These are phyloP conservation scores for Poecilia velifera DNA, from an alignment of 2,797 vertebrate genomes.

Conservation along the genomic window DNA sequence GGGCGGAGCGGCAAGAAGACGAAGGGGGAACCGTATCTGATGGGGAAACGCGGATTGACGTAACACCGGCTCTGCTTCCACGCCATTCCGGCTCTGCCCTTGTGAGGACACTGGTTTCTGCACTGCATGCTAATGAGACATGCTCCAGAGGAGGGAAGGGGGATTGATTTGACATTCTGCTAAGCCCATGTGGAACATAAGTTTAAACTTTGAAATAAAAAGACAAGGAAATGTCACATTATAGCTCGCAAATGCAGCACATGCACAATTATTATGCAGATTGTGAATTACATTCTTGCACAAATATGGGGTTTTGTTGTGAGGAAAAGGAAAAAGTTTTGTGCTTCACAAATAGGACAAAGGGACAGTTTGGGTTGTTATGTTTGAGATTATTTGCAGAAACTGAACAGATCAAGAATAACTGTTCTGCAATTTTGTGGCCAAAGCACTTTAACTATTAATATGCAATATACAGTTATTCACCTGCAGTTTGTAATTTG, in stretches of 20 bases:
- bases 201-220: conserved; percentile 41
- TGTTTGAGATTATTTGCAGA: background rate
- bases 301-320: background rate
- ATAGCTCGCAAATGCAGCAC: conserved; percentile 16
- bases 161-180: conserved; percentile 36
- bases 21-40: too few species aligned
- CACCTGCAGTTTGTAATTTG: background rate
- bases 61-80: conserved; percentile 49
- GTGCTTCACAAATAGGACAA: background rate
- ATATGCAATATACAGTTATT: too few species aligned
- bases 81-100: conserved; percentile 58
- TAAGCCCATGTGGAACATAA: conserved; percentile 31
- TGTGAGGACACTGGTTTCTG: conserved; percentile 65
- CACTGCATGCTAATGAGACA: conserved; percentile 66
- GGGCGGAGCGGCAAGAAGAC: too few species aligned
- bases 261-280: background rate
- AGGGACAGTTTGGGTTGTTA: background rate
- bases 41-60: too few species aligned
- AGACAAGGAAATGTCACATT: conserved; percentile 29
- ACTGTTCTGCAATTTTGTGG: background rate
- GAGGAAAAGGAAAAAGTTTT: background rate
- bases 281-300: conserved; percentile 7
- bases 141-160: conserved; percentile 23
- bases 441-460: too few species aligned
- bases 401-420: background rate